Evolutionary conservation across 1,140 invertebrate genomes (phyloP), one percentile per base, ranked within the genome.

Genomic region (Euura lappo): DNA sequence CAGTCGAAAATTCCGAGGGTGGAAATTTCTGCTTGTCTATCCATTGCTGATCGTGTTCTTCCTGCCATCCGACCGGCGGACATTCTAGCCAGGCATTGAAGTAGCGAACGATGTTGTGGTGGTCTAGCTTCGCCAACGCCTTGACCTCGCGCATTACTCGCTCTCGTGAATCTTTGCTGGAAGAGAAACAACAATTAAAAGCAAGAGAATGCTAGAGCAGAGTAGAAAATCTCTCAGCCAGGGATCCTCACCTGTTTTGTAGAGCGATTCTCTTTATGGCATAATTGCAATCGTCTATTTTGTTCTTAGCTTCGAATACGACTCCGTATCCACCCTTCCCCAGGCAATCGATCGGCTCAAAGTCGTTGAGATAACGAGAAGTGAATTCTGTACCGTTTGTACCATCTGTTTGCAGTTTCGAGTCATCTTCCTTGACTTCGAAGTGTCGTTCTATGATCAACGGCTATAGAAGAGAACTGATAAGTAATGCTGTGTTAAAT

Each of bases 291-390:
- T 98, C 95, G 85, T 99, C 98, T 71, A 99, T 93, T 87, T 96
- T 97, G 84, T 99, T 98, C 83, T 91, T 94, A 0, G 95, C 97
- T 86, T 99, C 95, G 88, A 99, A 99, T 0, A 99, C 98, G 42
- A 99, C 93, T 0, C 98, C 98, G 88, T 98, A 99, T 0, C 97
- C 98, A n/a, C 98, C 98, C 81, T 92, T 93, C 0, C 97, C 97
- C 1, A 99, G 88, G 77, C 95, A 94, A 73, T 92, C 88, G 47
- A 98, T 84, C 6, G 94, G 92, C 45, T 95, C 93, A 86, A 98
- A 99, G 80, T 99, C 97, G 13, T 91, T 92, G 70, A 93, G 88
- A 85, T 96, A 99, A 71, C 96, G 92, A 4, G 91, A 95, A 6
- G 81, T 88, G 83, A 92, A 92, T 70, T 89, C 87, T 28, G 66